phyloP scores from a whole-genome alignment of 2,797 vertebrate species.

The Lepilemur ruficaudatus region DNA sequence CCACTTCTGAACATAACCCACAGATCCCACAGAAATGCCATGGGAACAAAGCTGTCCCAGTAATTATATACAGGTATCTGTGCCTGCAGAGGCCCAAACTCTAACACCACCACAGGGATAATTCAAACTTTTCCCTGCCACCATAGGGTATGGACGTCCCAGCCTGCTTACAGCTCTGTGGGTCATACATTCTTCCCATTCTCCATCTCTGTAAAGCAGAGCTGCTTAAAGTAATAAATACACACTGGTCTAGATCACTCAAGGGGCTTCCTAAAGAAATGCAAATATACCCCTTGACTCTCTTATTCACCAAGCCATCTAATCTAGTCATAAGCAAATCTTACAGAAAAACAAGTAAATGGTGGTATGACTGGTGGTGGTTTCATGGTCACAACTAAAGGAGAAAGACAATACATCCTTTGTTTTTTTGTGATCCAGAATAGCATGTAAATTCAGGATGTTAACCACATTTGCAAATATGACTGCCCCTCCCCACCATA shows the following conservation, averaged over 20 bases:
- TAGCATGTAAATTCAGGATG: slow-evolving; percentile 46
- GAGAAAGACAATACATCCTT: neutral
- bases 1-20: neutral
- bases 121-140: slow-evolving; percentile 1
- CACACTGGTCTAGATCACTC: neutral
- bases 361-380: neutral
- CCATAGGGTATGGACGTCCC: too few relatives aligned
- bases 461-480: neutral
- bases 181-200: neutral
- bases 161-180: neutral
- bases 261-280: slow-evolving; percentile 49
- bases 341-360: slow-evolving; percentile 20
- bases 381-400: slow-evolving; percentile 2
- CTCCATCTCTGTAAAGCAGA: neutral
- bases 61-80: neutral
- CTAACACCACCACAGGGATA: neutral
- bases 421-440: slow-evolving; percentile 8
- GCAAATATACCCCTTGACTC: neutral
- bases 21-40: neutral
- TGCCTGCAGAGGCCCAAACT: neutral
- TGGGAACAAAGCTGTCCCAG: neutral
- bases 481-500: neutral
- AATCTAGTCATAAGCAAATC: slow-evolving; percentile 49
- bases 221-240: neutral
- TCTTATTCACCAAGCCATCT: neutral